Base-by-base conservation (phyloP, 2,113 vertebrate genomes). In the Heterotis niloticus region DNA sequence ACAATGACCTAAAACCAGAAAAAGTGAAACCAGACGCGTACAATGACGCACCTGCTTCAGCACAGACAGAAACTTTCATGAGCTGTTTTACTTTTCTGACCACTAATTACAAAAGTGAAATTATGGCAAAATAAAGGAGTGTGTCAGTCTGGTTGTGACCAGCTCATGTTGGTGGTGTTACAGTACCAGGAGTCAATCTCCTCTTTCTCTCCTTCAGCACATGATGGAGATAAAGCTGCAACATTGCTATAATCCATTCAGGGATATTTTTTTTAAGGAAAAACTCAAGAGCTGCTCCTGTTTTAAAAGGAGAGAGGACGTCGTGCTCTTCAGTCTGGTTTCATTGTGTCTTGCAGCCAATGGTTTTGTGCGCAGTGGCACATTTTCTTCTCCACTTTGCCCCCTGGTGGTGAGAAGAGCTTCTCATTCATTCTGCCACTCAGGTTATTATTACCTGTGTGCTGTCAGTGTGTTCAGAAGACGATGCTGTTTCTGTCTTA, bases 341-440 rank as follows among this genome's bases (percentile, higher is more conserved):
- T 20, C 59, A 62, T 17, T 14, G 20, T 20, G 71, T 62, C 56
- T 59, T 60, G 72, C 54, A 12, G 0, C 26, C 11, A 60, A 24
- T 60, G 72, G 70, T 70, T 70, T 51, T 16, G 54, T 74, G 23
- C 28, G 52, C 72, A 20, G 28, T 23, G 57, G 24, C 23, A 28
- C 5, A 0, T 59, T 54, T 28, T 74, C 26, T 14, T 24, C 16
- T 59, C 28, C 54, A 28, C 17, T 13, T 57, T n/a, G 26, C 57
- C 67, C 67, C 17, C 67, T 69, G 77, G 26, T 78, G 77, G 77
- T 44, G 52, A 68, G 64, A 77, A 18, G 11, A 20, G 20, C 17
- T 23, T 10, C 16, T 23, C 16, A 16, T 4, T 17, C 24, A 13
- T 77, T 54, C 23, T 77, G 34, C 64, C 52, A 66, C 10, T 34